These are phyloP conservation scores for Callinectes sapidus DNA, from an alignment of 2,888 invertebrate genomes.

Conservation along the genomic window DNA sequence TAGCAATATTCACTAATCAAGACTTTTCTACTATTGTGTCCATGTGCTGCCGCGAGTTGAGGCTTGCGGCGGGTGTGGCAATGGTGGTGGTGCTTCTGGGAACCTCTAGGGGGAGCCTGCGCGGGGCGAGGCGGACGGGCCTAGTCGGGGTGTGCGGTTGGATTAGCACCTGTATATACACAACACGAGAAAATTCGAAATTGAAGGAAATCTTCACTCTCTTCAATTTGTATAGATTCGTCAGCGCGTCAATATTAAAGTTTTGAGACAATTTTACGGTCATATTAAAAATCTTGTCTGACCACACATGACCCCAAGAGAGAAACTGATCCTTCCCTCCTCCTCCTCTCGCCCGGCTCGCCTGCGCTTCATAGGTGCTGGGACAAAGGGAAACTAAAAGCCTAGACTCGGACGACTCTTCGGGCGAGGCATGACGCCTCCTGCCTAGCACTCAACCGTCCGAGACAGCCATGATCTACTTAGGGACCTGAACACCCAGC, in stretches of 20 bases:
- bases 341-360: slow-evolving; percentile 14
- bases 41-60: neutral
- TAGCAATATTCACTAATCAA: neutral
- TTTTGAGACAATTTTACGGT: neutral
- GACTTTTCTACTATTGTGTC: neutral
- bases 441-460: neutral
- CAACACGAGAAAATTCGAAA: neutral
- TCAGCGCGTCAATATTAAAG: neutral
- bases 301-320: slow-evolving; percentile 6
- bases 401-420: neutral
- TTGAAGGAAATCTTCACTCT: neutral
- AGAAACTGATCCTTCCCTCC: slow-evolving; percentile 9
- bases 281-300: neutral
- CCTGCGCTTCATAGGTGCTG: slow-evolving; percentile 31
- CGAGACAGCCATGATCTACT: neutral
- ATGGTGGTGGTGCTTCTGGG: slow-evolving; percentile 56
- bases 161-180: slow-evolving; percentile 6
- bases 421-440: neutral
- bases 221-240: neutral
- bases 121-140: neutral
- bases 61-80: neutral
- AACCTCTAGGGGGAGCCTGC: slow-evolving; percentile 11
- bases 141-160: neutral
- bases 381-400: neutral
- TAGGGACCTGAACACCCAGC: slow-evolving; percentile 16